Conservation (phyloP, 1,140 invertebrate genomes). For the Lethocerus indicus region DNA sequence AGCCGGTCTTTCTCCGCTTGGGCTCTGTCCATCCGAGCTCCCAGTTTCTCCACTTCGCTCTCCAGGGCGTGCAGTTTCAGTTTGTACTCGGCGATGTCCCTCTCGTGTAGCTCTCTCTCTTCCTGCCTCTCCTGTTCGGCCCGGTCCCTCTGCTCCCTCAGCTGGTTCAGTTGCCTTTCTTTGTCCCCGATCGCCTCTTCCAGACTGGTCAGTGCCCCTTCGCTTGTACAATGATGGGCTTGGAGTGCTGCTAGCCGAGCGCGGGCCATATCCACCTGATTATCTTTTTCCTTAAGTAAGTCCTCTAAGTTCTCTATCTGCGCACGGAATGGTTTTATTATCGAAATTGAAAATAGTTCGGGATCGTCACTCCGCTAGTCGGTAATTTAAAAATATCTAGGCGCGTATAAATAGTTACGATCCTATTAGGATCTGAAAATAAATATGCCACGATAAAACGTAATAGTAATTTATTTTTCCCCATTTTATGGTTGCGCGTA, state of each 20-base stretch:
- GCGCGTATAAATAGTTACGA: too few species aligned
- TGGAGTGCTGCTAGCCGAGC: slow-evolving; percentile 78
- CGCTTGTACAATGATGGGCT: slow-evolving; percentile 79
- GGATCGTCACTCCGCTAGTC: too few species aligned
- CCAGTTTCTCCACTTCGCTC: slow-evolving; percentile 51
- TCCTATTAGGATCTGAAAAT: too few species aligned
- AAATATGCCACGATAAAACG: too few species aligned
- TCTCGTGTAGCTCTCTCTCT: slow-evolving; percentile 83
- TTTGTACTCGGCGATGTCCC: slow-evolving; percentile 88
- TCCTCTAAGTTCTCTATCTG: slow-evolving; percentile 96
- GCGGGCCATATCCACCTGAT: slow-evolving; percentile 88
- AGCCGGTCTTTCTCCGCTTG: slow-evolving; percentile 75
- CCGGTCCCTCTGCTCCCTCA: slow-evolving; percentile 80
- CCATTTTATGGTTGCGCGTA: too few species aligned
- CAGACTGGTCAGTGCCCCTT: slow-evolving; percentile 76
- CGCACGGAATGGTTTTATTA: too few species aligned
- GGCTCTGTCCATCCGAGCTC: slow-evolving; percentile 68
- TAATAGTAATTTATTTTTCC: too few species aligned
- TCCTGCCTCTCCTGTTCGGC: slow-evolving; percentile 94
- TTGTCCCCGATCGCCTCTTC: slow-evolving; percentile 94
- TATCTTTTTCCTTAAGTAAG: slow-evolving; percentile 92
- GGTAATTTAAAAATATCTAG: too few species aligned
- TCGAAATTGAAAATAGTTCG: too few species aligned
- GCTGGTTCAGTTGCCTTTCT: slow-evolving; percentile 87
- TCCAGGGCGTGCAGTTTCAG: slow-evolving; percentile 81